Evolutionary conservation across 2,888 invertebrate species (phyloP).

Genomic region (Heteromurus nitidus): DNA sequence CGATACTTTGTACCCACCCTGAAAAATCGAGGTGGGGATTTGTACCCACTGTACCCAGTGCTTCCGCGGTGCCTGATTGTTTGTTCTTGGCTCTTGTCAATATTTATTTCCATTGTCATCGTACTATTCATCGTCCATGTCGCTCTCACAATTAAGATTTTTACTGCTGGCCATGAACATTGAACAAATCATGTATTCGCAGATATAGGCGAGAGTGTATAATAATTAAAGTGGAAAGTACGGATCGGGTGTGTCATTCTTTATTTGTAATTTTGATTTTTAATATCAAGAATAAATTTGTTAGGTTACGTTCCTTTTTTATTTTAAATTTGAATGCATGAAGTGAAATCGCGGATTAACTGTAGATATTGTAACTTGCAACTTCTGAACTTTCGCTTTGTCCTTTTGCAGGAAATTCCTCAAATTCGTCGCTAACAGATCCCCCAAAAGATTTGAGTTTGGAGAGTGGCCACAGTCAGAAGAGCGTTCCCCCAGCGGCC

Average conservation of each 20-base stretch:
- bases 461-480: slow-evolving; percentile 49
- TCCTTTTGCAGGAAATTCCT: slow-evolving; percentile 33
- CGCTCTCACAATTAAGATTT: background rate
- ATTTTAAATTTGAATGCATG: too few species aligned
- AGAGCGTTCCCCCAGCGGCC: slow-evolving; percentile 9
- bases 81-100: background rate
- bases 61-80: too few species aligned
- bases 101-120: slow-evolving; percentile 26
- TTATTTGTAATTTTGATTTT: background rate
- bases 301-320: too few species aligned
- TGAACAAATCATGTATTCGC: background rate
- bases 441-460: slow-evolving; percentile 51
- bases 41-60: too few species aligned
- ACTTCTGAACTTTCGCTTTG: background rate
- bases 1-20: too few species aligned
- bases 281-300: background rate
- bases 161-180: slow-evolving; percentile 1
- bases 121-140: slow-evolving; percentile 15
- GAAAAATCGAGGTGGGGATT: too few species aligned
- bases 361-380: background rate
- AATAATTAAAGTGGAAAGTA: background rate
- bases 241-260: background rate
- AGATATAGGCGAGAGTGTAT: background rate
- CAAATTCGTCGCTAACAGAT: slow-evolving; percentile 28
- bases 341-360: too few species aligned